Base-by-base conservation (phyloP, 2,113 vertebrate species). In the Myxocyprinus asiaticus region DNA sequence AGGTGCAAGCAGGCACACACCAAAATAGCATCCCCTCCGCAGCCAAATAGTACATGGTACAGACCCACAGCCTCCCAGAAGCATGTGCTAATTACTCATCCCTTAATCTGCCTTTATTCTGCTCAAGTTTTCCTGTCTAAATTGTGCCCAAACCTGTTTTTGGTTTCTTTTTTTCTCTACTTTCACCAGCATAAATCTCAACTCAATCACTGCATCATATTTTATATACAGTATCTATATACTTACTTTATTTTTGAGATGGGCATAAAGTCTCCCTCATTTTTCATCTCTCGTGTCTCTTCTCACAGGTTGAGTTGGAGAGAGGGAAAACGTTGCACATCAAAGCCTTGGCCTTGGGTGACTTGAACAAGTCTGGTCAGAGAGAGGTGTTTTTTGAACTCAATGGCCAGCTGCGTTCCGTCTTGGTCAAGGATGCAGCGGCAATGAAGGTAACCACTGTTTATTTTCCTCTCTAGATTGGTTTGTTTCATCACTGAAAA, bases 381-480 rank as follows among this genome's bases (percentile, higher is more conserved):
- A 92, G 96, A 67, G 95, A 97, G 85, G 96, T 97, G 72, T 98
- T 98, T 90, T 98, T 98, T 55, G 96, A 98, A 84, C 94, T 98
- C 69, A 97, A 97, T 0, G 96, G 96, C 10, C 96, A 97, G 84
- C 92, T 98, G 78, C 91, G 96, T 56, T 96, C 96, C 11, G 94
- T 98, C 83, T 91, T 98, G 69, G 95, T 98, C 67, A 96, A 96
- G 85, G 96, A 98, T 85, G 94, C 93, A 0, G 90, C 94, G 9
- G 96, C 96, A 85, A 95, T 98, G 94, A 98, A 97, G 96, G 95
- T 97, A 88, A 73, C 61, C 42, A 55, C 5, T 14, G 42, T 47
- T 50, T 53, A 10, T 63, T 65, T 77, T 15, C 67, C 10, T 64
- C 71, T 10, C 3, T 15, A 58, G 66, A 58, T 42, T 74, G 68